Base-by-base conservation (phyloP, 2,797 vertebrate species). In the Rhyacichthys aspro region DNA sequence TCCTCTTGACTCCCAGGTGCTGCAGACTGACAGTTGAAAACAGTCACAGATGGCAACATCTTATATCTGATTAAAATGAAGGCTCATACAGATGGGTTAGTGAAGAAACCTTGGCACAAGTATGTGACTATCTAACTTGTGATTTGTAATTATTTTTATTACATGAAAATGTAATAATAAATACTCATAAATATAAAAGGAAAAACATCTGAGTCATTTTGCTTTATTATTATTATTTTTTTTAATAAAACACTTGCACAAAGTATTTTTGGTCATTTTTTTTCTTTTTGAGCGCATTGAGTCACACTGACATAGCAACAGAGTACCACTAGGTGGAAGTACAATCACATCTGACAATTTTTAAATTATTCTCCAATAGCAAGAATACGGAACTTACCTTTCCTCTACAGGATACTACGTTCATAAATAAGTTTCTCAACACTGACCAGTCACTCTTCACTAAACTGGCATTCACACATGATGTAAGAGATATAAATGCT, bases 401-500 rank as follows among this genome's bases (percentile, higher is more conserved):
- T 96, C 90, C 91, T 94, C 92, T 95, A 94, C 84, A 82, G 90
- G 88, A 92, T 86, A 89, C 91, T 91, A 93, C 87, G 79, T 89
- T 92, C 82, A 93, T 92, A 96, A 95, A 95, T 97, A 97, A 93
- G 96, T 96, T 95, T 94, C 93, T 94, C 93, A 93, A 95, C 91
- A 94, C 88, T 85, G 86, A 93, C 92, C 93, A 93, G 89, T 88
- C 93, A 94, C 90, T 92, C 91, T 90, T 90, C 92, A 92, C 94
- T 93, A 92, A 92, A 90, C 86, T 86, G 78, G 92, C 90, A 93
- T 81, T 93, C 88, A 93, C 84, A 86, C 91, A 85, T 83, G 78
- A 91, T 87, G 91, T 72, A 86, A 91, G 67, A 81, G 66, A 86
- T 84, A 88, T 79, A 82, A 83, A 14, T 63, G 72, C 73, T 72